Evolutionary conservation across 2,888 invertebrate species (phyloP).

Genomic region (Noctua fimbriata): DNA sequence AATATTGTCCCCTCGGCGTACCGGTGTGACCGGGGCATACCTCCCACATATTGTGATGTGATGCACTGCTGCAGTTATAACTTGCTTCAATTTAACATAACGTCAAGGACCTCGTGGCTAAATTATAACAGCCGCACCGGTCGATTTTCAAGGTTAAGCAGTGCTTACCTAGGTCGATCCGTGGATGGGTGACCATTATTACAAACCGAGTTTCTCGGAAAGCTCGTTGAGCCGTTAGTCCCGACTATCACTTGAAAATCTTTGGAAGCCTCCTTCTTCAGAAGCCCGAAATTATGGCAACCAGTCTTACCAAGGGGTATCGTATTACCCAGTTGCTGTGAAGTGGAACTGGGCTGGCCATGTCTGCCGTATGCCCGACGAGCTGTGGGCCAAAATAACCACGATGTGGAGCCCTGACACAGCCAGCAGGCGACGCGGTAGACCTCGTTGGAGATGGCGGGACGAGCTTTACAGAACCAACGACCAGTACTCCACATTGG

Average conservation of each 20-base stretch:
- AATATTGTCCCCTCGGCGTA: constrained; percentile 46
- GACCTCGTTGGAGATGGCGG: no score
- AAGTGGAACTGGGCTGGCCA: no score
- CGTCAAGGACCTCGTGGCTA: background rate
- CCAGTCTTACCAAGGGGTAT: background rate
- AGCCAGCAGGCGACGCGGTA: no score
- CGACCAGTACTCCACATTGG: no score
- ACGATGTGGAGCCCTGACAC: no score
- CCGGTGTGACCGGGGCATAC: background rate
- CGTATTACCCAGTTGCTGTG: background rate
- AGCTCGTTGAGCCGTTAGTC: background rate
- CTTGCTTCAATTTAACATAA: background rate
- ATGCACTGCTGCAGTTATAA: background rate
- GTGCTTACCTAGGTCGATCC: background rate
- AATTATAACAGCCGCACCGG: background rate
- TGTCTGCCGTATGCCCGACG: no score
- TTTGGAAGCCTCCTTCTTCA: background rate
- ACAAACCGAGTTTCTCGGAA: background rate
- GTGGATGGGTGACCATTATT: background rate
- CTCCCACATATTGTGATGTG: constrained; percentile 2
- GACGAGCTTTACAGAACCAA: no score
- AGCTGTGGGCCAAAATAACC: no score
- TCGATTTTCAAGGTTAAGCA: background rate
- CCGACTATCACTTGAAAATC: background rate
- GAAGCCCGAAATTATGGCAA: background rate